Conservation (phyloP, 1,140 invertebrate species). For the Hirudo medicinalis region DNA sequence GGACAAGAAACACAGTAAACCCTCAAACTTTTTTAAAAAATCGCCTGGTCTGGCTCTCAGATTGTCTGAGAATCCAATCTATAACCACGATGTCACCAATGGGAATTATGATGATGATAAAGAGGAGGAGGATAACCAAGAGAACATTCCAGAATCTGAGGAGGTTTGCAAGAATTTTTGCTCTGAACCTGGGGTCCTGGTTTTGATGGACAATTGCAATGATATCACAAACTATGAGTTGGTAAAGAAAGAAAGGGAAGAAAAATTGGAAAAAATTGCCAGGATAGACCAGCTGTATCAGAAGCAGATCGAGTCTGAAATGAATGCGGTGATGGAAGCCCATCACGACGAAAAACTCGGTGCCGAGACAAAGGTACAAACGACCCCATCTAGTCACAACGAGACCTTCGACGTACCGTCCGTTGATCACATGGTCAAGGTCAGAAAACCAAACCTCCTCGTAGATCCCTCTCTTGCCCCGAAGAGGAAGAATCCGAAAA, state of each 20-base stretch:
- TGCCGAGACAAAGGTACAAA: neutral
- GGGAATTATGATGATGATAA: constrained; percentile 4
- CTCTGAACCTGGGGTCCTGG: neutral
- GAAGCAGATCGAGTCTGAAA: constrained; percentile 4
- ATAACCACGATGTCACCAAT: neutral
- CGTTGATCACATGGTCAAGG: neutral
- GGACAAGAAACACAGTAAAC: no score
- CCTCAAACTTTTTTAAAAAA: neutral
- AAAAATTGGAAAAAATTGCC: constrained; percentile 5
- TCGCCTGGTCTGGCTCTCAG: neutral
- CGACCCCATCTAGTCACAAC: neutral
- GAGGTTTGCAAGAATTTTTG: neutral
- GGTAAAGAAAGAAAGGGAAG: neutral
- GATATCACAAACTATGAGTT: neutral
- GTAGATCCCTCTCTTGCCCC: neutral
- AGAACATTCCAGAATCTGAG: neutral
- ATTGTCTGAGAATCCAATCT: neutral
- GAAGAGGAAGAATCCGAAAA: neutral
- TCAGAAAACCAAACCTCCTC: neutral
- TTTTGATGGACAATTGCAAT: neutral
- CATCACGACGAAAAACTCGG: neutral
- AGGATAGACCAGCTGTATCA: neutral
- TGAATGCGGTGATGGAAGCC: neutral
- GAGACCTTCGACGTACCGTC: neutral
- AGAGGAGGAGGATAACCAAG: neutral